Percentiles rank a stretch among this genome's conserved stretches.
Evolutionary conservation across 1,140 invertebrate species (phyloP).

Genomic region (Ylistrum balloti): DNA sequence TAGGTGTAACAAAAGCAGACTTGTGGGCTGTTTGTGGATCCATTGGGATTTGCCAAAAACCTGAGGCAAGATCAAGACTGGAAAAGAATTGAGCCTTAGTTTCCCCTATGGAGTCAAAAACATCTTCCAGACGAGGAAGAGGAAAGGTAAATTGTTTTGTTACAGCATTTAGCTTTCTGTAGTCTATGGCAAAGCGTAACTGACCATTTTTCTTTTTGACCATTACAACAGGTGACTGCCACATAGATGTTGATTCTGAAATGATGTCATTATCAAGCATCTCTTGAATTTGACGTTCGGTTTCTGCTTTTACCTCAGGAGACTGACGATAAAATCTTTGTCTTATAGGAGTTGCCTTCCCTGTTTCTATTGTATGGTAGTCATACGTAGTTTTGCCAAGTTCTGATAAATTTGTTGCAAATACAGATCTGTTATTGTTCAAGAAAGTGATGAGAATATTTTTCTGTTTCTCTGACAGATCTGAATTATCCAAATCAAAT

Average conservation of each 20-base stretch:
- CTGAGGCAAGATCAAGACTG: no score
- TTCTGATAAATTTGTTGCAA: constrained; percentile 55
- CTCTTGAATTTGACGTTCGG: no score
- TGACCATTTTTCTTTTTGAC: no score
- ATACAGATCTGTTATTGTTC: constrained; percentile 48
- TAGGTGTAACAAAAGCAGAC: no score
- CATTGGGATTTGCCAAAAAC: no score
- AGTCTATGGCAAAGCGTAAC: no score
- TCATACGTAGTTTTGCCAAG: constrained; percentile 51
- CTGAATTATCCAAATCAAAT: constrained; percentile 49
- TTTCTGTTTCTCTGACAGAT: constrained; percentile 54
- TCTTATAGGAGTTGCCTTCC: constrained; percentile 14
- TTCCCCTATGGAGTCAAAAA: no score
- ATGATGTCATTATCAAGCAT: constrained; percentile 52
- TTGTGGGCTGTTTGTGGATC: constrained; percentile 59
- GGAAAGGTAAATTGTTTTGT: constrained; percentile 67
- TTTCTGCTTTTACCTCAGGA: no score
- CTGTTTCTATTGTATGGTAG: constrained; percentile 55
- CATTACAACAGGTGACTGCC: constrained; percentile 82
- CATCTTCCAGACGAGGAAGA: no score
- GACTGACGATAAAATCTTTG: constrained; percentile 43
- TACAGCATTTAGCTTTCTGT: no score
- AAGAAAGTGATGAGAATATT: constrained; percentile 45
- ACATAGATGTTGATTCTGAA: constrained; percentile 65
- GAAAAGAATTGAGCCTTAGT: no score